Evolutionary conservation across 2,797 vertebrate genomes (phyloP), one percentile per base, ranked within the genome.

Genomic region (Geotrypetes seraphini): DNA sequence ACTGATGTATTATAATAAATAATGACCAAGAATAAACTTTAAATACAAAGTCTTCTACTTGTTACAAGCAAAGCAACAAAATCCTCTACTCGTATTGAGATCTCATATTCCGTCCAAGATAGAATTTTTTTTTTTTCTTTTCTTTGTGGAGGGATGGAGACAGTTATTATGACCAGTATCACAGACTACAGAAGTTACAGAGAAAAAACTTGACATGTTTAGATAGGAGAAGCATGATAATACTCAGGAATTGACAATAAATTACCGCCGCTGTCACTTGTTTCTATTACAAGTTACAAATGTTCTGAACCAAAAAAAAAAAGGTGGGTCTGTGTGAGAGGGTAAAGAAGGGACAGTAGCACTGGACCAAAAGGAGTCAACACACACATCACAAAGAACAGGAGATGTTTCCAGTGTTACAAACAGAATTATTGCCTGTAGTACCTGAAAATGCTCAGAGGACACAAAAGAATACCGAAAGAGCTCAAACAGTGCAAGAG

Each of bases 1-100:
- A 89, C 84, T 70, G 78, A 87, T 85, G 81, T 76, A 59, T 71
- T 76, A 66, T 69, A 71, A 93, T 91, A 93, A 92, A 92, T 93
- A 91, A 91, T 83, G 72, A 86, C 74, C 72, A 71, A 76, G 67
- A 81, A 84, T 81, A 84, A 81, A 78, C 70, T 82, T 91, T 87
- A 88, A 86, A 90, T 90, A 91, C 81, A 89, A 90, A 87, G 76
- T 79, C 69, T 66, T 85, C 75, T 80, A 85, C 75, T 81, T 75
- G 79, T 82, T 86, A 87, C 80, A 86, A 83, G 83, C 66, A 84
- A 79, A 78, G 83, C 78, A 87, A 88, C 78, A 82, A 81, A 88
- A 78, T 74, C 79, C 65, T 86, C 78, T 84, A 80, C 74, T 81
- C 79, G n/a, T 80, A 78, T n/a, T 64, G 71, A n/a, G 63, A 76